A percentile compares a stretch with the other conserved stretches of the same genome.
Evolutionary conservation across 2,797 vertebrate species (phyloP).

Genomic region (Salmo trutta): DNA sequence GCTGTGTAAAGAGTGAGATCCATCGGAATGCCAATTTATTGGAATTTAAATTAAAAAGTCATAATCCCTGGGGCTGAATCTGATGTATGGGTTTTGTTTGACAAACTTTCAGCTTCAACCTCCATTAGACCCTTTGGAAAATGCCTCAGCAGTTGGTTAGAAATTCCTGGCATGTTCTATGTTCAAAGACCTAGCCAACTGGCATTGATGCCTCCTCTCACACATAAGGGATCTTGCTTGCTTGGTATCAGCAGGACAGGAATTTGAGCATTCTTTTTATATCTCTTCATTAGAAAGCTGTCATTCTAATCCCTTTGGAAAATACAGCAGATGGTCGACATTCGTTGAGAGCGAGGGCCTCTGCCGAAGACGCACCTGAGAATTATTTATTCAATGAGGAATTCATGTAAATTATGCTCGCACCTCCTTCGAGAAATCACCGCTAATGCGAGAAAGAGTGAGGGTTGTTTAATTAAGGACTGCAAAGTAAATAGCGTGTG

Average conservation of each 20-base stretch:
- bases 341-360: constrained; percentile 46
- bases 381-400: constrained; percentile 64
- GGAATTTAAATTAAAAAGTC: constrained; percentile 7
- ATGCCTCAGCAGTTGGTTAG: background rate
- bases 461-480: constrained; percentile 67
- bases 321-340: constrained; percentile 67
- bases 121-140: background rate
- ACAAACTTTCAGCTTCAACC: constrained; percentile 5
- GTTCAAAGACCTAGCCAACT: constrained; percentile 2
- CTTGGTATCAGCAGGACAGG: constrained; percentile 5
- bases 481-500: constrained; percentile 57
- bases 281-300: constrained; percentile 46
- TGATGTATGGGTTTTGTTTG: background rate
- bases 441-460: constrained; percentile 45
- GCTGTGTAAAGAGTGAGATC: background rate
- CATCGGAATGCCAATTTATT: background rate
- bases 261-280: constrained; percentile 24
- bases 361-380: constrained; percentile 55
- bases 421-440: constrained; percentile 63
- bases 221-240: background rate
- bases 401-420: constrained; percentile 58
- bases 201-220: background rate
- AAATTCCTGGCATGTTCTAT: background rate
- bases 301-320: constrained; percentile 53
- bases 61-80: background rate